These are phyloP conservation scores for Dynastes tityus DNA, from an alignment of 2,888 invertebrate species.

Conservation along the genomic window DNA sequence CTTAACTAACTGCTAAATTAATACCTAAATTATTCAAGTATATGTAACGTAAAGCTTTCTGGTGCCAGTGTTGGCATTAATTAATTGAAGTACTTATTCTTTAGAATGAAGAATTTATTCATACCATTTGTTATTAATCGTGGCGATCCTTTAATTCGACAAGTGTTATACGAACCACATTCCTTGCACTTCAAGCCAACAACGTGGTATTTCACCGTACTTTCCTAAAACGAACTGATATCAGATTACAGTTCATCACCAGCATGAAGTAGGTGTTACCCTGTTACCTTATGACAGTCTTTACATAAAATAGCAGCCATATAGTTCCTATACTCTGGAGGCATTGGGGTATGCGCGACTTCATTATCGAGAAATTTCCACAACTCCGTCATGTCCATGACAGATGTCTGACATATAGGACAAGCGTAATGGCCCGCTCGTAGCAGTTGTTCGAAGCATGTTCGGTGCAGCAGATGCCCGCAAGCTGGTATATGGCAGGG, in stretches of 20 bases:
- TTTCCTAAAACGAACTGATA: slow-evolving; percentile 75
- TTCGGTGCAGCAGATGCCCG: slow-evolving; percentile 89
- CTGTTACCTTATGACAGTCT: slow-evolving; percentile 89
- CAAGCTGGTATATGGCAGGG: slow-evolving; percentile 93
- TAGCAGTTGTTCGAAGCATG: slow-evolving; percentile 86
- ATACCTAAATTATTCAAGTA: no score
- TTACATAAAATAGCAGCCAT: slow-evolving; percentile 89
- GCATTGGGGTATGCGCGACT: slow-evolving; percentile 87
- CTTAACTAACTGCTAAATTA: no score
- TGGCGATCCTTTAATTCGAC: slow-evolving; percentile 80
- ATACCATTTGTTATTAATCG: slow-evolving; percentile 48
- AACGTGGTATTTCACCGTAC: slow-evolving; percentile 88
- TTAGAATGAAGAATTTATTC: background rate
- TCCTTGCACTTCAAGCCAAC: slow-evolving; percentile 89
- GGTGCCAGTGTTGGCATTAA: no score
- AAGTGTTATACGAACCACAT: slow-evolving; percentile 94
- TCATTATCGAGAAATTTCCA: slow-evolving; percentile 90
- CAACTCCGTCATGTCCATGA: slow-evolving; percentile 88
- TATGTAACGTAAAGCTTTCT: no score
- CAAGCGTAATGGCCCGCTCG: slow-evolving; percentile 88
- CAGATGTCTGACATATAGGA: slow-evolving; percentile 90
- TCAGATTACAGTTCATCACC: background rate
- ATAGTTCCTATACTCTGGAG: slow-evolving; percentile 85
- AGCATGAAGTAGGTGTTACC: slow-evolving; percentile 43
- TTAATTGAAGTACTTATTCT: no score